These are phyloP conservation scores for Rhopilema esculentum DNA, from an alignment of 30 jellyfish, hydroid and myxozoan genomes.

Conservation along the genomic window DNA sequence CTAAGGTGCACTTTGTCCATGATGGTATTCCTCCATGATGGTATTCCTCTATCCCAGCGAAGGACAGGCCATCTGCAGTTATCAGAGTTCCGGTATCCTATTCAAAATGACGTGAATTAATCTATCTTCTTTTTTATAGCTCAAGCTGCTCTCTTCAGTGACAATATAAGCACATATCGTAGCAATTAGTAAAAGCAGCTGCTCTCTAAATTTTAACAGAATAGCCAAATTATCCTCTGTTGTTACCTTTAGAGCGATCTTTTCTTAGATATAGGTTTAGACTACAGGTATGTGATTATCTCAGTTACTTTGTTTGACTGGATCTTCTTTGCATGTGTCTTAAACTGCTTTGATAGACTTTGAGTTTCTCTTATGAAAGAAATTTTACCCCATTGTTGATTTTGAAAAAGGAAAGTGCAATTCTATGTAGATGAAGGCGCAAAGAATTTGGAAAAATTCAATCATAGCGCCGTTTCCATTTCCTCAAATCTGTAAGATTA, in stretches of 20 bases:
- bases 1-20: no score
- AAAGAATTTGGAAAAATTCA: no score
- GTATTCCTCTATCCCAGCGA: no score
- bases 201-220: not conserved
- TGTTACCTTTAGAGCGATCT: not conserved
- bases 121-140: not conserved
- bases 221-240: not conserved
- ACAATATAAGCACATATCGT: not conserved
- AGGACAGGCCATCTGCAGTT: not conserved
- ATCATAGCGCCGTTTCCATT: no score
- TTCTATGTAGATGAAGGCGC: no score
- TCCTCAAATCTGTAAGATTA: no score
- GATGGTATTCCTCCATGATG: no score
- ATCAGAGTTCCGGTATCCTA: not conserved
- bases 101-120: not conserved
- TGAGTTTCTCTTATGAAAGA: not conserved
- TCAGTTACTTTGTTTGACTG: not conserved
- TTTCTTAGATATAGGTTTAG: not conserved
- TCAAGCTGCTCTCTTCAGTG: not conserved
- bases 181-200: not conserved
- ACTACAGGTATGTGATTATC: not conserved
- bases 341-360: no score
- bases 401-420: no score
- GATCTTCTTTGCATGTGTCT: not conserved
- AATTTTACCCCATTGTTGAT: no score